A percentile compares a stretch with the other conserved stretches of the same genome.
These are phyloP conservation scores for Anagyrus pseudococci DNA, from an alignment of 2,888 invertebrate genomes.

Conservation along the genomic window DNA sequence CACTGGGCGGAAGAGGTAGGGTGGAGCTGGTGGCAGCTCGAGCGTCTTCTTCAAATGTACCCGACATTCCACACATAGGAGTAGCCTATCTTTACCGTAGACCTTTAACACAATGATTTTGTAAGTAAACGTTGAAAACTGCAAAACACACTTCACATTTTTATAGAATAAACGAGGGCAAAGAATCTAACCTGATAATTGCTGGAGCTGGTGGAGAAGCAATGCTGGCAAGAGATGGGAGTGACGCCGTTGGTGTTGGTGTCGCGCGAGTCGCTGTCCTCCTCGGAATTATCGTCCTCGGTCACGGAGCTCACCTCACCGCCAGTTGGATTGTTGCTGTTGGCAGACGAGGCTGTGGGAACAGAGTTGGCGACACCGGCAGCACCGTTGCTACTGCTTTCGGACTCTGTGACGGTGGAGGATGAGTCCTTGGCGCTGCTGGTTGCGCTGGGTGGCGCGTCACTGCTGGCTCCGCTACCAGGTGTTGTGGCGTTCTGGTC, in stretches of 20 bases:
- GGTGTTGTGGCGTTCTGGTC: slow-evolving; percentile 70
- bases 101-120: slow-evolving; percentile 75
- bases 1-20: slow-evolving; percentile 66
- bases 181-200: slow-evolving; percentile 50
- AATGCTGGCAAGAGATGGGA: slow-evolving; percentile 71
- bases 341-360: slow-evolving; percentile 40
- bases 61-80: slow-evolving; percentile 80
- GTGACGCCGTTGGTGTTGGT: slow-evolving; percentile 64
- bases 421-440: slow-evolving; percentile 46
- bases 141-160: no score
- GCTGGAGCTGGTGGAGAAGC: slow-evolving; percentile 71
- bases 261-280: slow-evolving; percentile 92
- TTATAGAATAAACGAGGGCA: no score
- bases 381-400: slow-evolving; percentile 68
- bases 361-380: slow-evolving; percentile 44
- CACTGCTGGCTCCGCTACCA: slow-evolving; percentile 43
- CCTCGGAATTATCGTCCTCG: slow-evolving; percentile 92
- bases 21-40: slow-evolving; percentile 70
- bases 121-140: no score
- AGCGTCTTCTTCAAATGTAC: slow-evolving; percentile 79
- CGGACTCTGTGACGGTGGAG: slow-evolving; percentile 57
- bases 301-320: slow-evolving; percentile 77
- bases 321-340: slow-evolving; percentile 54
- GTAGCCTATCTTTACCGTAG: slow-evolving; percentile 73
- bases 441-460: slow-evolving; percentile 44